These are phyloP conservation scores for Epinephelus lanceolatus DNA, from an alignment of 2,113 vertebrate genomes.

Conservation along the genomic window DNA sequence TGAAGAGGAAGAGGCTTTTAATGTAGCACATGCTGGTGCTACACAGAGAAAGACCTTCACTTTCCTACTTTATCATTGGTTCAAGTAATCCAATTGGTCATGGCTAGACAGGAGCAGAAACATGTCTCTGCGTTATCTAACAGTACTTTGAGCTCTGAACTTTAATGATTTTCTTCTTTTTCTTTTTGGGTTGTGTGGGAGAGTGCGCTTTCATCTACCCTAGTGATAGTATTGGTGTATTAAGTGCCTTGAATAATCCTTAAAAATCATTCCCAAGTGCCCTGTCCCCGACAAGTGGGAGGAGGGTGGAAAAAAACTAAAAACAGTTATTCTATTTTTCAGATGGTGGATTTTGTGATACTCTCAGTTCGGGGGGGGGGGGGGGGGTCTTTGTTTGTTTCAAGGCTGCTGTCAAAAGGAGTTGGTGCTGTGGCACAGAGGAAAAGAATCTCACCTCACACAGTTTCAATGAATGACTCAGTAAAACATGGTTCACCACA, in stretches of 20 bases:
- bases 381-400: constrained; percentile 25
- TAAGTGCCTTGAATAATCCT: constrained; percentile 69
- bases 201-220: constrained; percentile 71
- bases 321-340: constrained; percentile 37
- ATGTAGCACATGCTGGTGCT: constrained; percentile 63
- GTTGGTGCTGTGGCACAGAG: constrained; percentile 15
- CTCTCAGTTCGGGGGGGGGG: not conserved
- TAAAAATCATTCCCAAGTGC: constrained; percentile 59
- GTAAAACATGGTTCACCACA: constrained; percentile 41
- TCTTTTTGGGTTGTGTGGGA: constrained; percentile 42
- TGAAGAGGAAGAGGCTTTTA: constrained; percentile 70
- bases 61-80: constrained; percentile 68
- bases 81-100: constrained; percentile 80
- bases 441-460: constrained; percentile 19
- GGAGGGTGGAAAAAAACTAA: constrained; percentile 40
- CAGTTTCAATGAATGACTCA: constrained; percentile 49
- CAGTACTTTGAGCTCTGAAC: constrained; percentile 67
- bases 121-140: constrained; percentile 69
- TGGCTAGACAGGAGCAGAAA: constrained; percentile 68
- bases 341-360: constrained; percentile 30
- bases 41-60: constrained; percentile 62
- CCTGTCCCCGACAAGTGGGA: constrained; percentile 40
- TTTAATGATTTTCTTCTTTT: constrained; percentile 63
- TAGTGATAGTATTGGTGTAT: constrained; percentile 65
- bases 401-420: constrained; percentile 23